Base-by-base conservation (phyloP, 2,888 invertebrate genomes). In the Nephrotoma appendiculata region DNA sequence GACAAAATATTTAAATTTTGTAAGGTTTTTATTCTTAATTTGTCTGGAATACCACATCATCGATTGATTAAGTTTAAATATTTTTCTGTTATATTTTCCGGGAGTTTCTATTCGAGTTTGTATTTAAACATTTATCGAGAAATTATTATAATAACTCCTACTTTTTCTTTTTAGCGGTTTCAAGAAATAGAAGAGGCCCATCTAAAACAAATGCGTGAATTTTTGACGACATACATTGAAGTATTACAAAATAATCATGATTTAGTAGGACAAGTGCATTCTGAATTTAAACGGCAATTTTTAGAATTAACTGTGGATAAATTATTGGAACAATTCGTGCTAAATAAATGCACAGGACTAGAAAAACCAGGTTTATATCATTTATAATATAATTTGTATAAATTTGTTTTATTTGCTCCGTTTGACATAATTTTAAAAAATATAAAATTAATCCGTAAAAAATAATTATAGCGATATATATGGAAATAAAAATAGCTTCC, bases 151-250 rank as follows among this genome's bases (percentile, higher is more conserved):
- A 15, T 31, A 11, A 71, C 41, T 41, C 85, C 44, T 84, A 83
- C 85, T 86, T 15, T 12, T 41, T 57, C 44, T 84, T 11, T 89
- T 5, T 88, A 95, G 94, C 96, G 97, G 91, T 99, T 98, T 91
- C 98, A 99, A 93, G 97, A 97, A 91, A 95, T 98, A 41, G 98
- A 99, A 92, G 97, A 98, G 90, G 95, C 96, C 87, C 98, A 98
- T 92, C 92, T 98, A 88, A 95, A 95, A 89, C 97, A 98, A 91
- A 98, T 99, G 98, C 98, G 98, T 90, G 97, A 98, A 89, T 98
- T 98, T 93, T 94, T 98, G 71, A 96, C 96, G 89, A 95, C 95
- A 5, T 98, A 98, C 91, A 95, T 96, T 87, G 96, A 97, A 90
- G 94, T 97, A 88, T 94, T 97, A 89, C 97, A 98, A 90, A 95